These are phyloP conservation scores for Acleris literana DNA, from an alignment of 2,888 invertebrate genomes.

Conservation along the genomic window DNA sequence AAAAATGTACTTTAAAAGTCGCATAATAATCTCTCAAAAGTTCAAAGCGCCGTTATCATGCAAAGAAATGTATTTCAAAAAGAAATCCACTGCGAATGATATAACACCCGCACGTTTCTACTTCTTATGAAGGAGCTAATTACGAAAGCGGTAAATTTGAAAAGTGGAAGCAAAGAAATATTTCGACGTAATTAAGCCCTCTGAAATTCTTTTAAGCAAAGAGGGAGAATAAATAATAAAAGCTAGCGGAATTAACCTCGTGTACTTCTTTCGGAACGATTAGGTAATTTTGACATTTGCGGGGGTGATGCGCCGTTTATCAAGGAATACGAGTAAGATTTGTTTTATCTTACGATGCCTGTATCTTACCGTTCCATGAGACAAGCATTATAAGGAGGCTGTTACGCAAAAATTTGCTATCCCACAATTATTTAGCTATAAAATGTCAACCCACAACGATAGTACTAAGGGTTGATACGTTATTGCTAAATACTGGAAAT, in stretches of 20 bases:
- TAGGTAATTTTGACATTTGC: conserved; percentile 22
- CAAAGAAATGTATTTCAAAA: conserved; percentile 32
- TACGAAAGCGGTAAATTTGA: conserved; percentile 52
- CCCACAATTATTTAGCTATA: no score
- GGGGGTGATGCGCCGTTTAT: not conserved
- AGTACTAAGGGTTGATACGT: no score
- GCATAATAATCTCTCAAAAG: conserved; percentile 20
- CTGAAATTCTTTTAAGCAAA: conserved; percentile 46
- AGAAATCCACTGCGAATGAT: conserved; percentile 32
- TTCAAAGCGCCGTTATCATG: conserved; percentile 27
- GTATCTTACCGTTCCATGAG: no score
- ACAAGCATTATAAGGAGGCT: no score
- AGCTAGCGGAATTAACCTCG: conserved; percentile 30
- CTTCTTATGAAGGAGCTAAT: conserved; percentile 47
- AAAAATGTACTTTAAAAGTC: conserved; percentile 10
- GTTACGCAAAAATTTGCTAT: no score
- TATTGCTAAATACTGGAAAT: no score
- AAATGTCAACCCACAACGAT: no score
- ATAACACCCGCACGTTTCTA: conserved; percentile 40
- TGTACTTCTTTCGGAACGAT: conserved; percentile 24
- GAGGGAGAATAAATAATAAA: conserved; percentile 40
- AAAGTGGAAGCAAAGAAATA: conserved; percentile 56
- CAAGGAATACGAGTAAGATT: not conserved
- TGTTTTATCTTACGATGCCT: not conserved
- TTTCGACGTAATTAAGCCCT: conserved; percentile 57